Conservation (phyloP, 1,140 invertebrate species). For the Oreohelix idahoensis region DNA sequence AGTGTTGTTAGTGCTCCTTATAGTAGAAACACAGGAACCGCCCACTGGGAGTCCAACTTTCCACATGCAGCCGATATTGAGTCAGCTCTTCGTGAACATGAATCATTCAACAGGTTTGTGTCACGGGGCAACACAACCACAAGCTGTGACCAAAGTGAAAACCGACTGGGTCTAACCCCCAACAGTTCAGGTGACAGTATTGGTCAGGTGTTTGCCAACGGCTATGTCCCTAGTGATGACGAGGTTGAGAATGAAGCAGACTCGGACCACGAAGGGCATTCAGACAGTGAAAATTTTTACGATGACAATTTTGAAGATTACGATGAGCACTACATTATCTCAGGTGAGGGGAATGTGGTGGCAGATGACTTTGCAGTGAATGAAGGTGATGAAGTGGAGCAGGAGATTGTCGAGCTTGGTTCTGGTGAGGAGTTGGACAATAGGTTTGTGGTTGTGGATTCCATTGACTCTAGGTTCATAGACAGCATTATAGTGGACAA, state of each 20-base stretch:
- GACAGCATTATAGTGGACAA: conserved; percentile 16
- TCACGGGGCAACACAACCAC: not conserved
- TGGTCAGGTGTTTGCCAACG: conserved; percentile 36
- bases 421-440: conserved; percentile 45
- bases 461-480: not conserved
- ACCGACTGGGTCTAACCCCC: not conserved
- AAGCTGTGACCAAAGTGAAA: not conserved
- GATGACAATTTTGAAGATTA: conserved; percentile 69
- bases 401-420: conserved; percentile 56
- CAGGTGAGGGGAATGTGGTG: conserved; percentile 54
- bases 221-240: conserved; percentile 41
- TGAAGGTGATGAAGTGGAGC: conserved; percentile 56
- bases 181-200: conserved; percentile 36
- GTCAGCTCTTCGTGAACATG: conserved; percentile 26
- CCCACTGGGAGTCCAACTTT: not conserved
- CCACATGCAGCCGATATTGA: conserved; percentile 16
- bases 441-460: conserved; percentile 34
- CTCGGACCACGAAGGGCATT: conserved; percentile 56
- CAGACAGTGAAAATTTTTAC: conserved; percentile 68
- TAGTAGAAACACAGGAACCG: not conserved
- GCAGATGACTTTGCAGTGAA: conserved; percentile 60
- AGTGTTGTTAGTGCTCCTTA: not conserved
- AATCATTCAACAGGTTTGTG: conserved; percentile 57
- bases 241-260: conserved; percentile 45
- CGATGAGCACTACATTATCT: conserved; percentile 66